phyloP scores from a whole-genome alignment of 2,888 invertebrate species.

The Pardosa pseudoannulata region DNA sequence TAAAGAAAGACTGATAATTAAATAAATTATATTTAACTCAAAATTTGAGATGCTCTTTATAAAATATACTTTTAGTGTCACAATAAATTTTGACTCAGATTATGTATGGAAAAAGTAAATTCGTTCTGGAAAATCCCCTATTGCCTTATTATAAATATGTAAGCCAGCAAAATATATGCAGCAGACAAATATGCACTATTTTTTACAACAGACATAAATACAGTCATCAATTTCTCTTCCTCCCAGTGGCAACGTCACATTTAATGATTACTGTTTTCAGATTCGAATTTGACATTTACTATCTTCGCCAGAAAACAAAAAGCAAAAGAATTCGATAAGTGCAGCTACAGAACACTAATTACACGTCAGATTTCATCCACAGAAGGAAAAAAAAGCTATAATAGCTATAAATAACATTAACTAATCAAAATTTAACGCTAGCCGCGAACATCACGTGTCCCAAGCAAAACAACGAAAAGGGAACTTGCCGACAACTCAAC shows the following conservation, averaged over 20 bases:
- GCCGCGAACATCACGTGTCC: slow-evolving; percentile 35
- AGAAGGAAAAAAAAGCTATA: neutral
- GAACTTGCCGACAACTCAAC: slow-evolving; percentile 24
- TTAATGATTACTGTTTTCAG: neutral
- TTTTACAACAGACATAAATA: no score
- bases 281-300: neutral
- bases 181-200: no score
- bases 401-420: neutral
- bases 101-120: no score
- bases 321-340: neutral
- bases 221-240: neutral
- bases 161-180: no score
- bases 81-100: no score
- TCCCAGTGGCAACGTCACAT: neutral
- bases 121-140: no score
- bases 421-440: neutral
- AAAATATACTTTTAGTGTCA: no score
- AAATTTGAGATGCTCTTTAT: no score
- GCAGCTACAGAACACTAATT: neutral
- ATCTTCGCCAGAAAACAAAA: neutral
- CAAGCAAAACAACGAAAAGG: slow-evolving; percentile 39
- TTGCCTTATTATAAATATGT: no score
- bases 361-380: neutral
- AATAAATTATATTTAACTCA: no score
- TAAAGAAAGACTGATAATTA: no score